These are phyloP conservation scores for Zosterops pallidus DNA, from an alignment of 2,113 vertebrate genomes.

Conservation along the genomic window DNA sequence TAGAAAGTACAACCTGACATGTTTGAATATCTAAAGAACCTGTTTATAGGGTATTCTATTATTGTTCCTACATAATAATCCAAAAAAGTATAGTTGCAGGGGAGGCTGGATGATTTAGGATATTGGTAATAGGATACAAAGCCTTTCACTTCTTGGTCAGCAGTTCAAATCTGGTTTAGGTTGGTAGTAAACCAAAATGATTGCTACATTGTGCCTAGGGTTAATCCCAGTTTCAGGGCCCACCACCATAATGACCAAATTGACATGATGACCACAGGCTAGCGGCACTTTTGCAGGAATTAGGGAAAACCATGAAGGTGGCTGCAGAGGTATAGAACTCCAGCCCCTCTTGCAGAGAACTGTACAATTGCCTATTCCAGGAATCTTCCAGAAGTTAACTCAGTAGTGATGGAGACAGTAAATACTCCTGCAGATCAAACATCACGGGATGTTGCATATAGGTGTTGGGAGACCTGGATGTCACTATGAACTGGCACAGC, in stretches of 20 bases:
- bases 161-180: conserved; percentile 30
- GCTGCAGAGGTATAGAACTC: neutral
- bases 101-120: conserved; percentile 56
- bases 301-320: neutral
- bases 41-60: conserved; percentile 64
- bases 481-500: neutral
- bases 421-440: neutral
- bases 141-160: conserved; percentile 60
- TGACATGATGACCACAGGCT: neutral
- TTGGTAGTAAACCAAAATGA: conserved; percentile 18
- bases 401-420: neutral
- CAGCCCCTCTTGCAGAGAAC: neutral
- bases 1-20: conserved; percentile 74
- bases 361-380: neutral
- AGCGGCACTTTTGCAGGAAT: neutral
- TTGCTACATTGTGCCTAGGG: neutral
- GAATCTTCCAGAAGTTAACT: neutral
- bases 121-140: conserved; percentile 55
- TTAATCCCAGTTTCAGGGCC: neutral
- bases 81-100: conserved; percentile 52
- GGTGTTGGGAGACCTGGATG: neutral
- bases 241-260: neutral
- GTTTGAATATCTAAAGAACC: conserved; percentile 69
- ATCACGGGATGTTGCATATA: neutral
- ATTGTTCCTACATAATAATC: conserved; percentile 64